phyloP scores from a whole-genome alignment of 2,888 invertebrate species.

The Cephus runcator region DNA sequence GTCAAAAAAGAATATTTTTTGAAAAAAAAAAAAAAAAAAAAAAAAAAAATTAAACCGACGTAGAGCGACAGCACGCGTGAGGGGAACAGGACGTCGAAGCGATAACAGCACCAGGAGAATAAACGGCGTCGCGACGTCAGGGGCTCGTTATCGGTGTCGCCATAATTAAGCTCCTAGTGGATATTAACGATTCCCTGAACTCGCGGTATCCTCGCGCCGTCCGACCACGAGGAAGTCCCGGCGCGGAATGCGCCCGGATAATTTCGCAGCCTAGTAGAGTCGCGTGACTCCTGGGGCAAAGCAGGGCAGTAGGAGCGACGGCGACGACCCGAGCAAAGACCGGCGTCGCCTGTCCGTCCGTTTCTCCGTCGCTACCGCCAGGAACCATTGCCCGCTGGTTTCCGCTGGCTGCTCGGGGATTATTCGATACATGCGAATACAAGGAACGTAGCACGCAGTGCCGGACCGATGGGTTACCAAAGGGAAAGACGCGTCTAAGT shows the following conservation, averaged over 20 bases:
- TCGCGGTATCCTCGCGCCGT: not conserved
- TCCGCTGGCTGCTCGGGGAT: not conserved
- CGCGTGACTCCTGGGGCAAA: not conserved
- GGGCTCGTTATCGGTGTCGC: not conserved
- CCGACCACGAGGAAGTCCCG: not conserved
- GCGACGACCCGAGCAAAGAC: too few species aligned
- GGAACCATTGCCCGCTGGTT: not conserved
- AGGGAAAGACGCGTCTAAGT: not conserved
- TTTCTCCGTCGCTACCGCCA: not conserved
- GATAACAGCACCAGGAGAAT: not conserved
- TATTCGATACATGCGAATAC: not conserved
- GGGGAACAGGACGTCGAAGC: too few species aligned
- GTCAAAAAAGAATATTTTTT: too few species aligned
- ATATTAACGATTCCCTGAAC: conserved; percentile 5
- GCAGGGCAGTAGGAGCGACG: not conserved
- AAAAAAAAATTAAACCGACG: not conserved
- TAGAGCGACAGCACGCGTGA: not conserved
- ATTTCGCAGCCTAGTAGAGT: not conserved
- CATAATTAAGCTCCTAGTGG: not conserved
- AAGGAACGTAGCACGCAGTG: not conserved
- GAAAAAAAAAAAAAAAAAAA: too few species aligned
- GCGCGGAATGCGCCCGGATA: not conserved
- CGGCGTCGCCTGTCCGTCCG: not conserved
- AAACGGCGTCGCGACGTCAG: conserved; percentile 7
- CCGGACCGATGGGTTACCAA: not conserved